A percentile compares a stretch with the other conserved stretches of the same genome.
phyloP scores from a whole-genome alignment of 2,797 vertebrate species.

The Rhabdomys pumilio region DNA sequence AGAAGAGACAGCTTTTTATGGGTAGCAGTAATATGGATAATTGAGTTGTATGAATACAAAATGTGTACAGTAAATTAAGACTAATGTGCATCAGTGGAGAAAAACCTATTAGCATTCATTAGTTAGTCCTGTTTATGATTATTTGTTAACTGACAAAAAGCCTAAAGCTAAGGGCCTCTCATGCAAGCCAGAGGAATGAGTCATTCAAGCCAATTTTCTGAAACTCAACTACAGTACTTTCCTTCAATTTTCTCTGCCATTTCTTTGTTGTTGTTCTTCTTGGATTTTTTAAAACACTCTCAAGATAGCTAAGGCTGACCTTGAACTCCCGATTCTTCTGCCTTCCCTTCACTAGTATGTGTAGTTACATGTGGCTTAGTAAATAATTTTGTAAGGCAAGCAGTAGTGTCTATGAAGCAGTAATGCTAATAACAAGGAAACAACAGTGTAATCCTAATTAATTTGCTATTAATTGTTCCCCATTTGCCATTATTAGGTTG shows the following conservation, averaged over 20 bases:
- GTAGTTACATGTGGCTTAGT: background rate
- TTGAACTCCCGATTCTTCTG: background rate
- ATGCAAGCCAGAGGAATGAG: slow-evolving; percentile 66
- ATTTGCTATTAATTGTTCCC: slow-evolving; percentile 67
- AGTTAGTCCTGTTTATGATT: slow-evolving; percentile 61
- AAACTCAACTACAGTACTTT: slow-evolving; percentile 68
- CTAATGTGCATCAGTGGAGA: slow-evolving; percentile 53
- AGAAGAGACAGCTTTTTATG: slow-evolving; percentile 59
- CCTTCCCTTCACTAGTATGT: background rate
- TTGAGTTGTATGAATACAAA: slow-evolving; percentile 74
- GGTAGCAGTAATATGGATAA: slow-evolving; percentile 70
- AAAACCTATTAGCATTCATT: slow-evolving; percentile 66
- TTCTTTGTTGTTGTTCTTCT: background rate
- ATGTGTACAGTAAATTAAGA: slow-evolving; percentile 60
- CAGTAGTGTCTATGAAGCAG: slow-evolving; percentile 63
- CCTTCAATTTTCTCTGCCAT: background rate
- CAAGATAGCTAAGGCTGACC: background rate
- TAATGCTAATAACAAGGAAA: slow-evolving; percentile 73
- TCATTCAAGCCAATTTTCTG: slow-evolving; percentile 69
- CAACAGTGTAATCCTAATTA: slow-evolving; percentile 70
- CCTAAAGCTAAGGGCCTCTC: slow-evolving; percentile 47
- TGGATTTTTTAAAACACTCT: background rate
- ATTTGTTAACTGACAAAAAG: slow-evolving; percentile 67
- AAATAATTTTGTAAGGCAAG: background rate
- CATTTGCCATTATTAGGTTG: slow-evolving; percentile 73